These are phyloP conservation scores for Sebastes trivittatus DNA, from an alignment of 2,797 vertebrate species.

Conservation along the genomic window DNA sequence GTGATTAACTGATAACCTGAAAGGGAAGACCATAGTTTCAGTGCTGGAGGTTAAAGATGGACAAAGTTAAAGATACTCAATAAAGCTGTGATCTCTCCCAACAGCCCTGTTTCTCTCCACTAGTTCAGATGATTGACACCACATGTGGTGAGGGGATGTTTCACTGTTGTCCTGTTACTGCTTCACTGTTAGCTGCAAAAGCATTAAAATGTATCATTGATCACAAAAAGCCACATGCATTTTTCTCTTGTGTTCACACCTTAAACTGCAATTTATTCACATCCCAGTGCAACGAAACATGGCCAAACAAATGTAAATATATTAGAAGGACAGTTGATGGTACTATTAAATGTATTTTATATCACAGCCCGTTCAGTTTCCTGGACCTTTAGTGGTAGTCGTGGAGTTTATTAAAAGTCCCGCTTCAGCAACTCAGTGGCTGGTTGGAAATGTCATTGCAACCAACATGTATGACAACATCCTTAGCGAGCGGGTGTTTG, in stretches of 20 bases:
- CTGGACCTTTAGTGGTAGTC: too few species aligned
- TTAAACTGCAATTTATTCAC: neutral
- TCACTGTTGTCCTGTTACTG: conserved; percentile 64
- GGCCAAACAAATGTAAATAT: neutral
- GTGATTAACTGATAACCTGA: neutral
- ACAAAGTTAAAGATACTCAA: conserved; percentile 10
- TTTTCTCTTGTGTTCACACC: neutral
- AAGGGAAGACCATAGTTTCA: neutral
- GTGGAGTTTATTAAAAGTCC: too few species aligned
- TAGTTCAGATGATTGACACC: conserved; percentile 4
- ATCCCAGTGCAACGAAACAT: neutral
- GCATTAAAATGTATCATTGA: conserved; percentile 63
- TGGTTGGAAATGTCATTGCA: too few species aligned
- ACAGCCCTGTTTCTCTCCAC: conserved; percentile 1
- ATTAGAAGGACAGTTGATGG: neutral
- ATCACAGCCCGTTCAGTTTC: neutral
- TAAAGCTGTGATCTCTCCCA: conserved; percentile 43
- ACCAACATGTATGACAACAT: too few species aligned
- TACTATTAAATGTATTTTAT: neutral
- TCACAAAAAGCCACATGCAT: conserved; percentile 9
- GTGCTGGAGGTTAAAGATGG: neutral
- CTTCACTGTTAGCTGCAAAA: conserved; percentile 67
- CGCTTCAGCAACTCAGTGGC: too few species aligned
- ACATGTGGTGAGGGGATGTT: conserved; percentile 40
- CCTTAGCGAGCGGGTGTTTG: too few species aligned